A percentile compares a stretch with the other conserved stretches of the same genome.
These are phyloP conservation scores for Encarsia formosa DNA, from an alignment of 2,888 invertebrate species.

Conservation along the genomic window DNA sequence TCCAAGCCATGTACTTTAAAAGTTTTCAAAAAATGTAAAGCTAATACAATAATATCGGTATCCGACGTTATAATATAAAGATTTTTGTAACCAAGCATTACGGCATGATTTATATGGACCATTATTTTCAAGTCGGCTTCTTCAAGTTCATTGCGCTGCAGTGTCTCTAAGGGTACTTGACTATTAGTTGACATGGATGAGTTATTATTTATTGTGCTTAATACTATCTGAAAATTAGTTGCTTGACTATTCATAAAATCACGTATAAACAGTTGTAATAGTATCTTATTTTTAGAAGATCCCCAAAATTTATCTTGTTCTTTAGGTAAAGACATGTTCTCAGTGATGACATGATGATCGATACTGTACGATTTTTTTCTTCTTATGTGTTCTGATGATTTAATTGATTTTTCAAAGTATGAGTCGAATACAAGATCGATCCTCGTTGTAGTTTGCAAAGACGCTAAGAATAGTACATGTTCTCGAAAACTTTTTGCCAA, in stretches of 20 bases:
- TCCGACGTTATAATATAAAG: not conserved
- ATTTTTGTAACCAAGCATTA: not conserved
- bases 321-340: not conserved
- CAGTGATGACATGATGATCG: not conserved
- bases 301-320: constrained; percentile 1
- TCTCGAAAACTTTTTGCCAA: constrained; percentile 9
- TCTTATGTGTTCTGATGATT: not conserved
- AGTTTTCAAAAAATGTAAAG: not conserved
- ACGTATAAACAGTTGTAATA: not conserved
- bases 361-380: not conserved
- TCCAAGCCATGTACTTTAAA: not conserved
- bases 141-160: not conserved
- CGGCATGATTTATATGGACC: not conserved
- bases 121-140: constrained; percentile 7
- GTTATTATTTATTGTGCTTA: not conserved
- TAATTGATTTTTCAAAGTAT: constrained; percentile 3
- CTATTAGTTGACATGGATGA: not conserved
- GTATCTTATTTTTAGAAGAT: not conserved
- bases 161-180: not conserved
- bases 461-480: not conserved
- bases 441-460: not conserved
- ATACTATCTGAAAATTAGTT: not conserved
- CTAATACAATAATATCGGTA: not conserved
- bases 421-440: constrained; percentile 16
- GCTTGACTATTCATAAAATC: not conserved